phyloP scores from a whole-genome alignment of 2,113 vertebrate species.

The Melozone crissalis region DNA sequence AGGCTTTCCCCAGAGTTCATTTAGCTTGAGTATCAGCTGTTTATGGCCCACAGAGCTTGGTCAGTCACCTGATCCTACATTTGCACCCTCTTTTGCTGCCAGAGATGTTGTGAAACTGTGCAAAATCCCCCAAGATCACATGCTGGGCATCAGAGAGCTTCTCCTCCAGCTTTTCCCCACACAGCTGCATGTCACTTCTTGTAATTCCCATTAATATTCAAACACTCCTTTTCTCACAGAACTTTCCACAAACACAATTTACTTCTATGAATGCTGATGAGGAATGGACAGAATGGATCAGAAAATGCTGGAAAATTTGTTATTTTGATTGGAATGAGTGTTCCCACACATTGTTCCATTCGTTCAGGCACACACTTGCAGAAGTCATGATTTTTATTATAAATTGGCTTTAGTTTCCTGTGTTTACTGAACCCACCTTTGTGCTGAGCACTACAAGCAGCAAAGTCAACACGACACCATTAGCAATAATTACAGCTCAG shows the following conservation, averaged over 20 bases:
- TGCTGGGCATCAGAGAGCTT: not conserved
- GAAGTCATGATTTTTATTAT: not conserved
- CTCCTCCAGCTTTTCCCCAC: not conserved
- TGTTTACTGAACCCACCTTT: constrained; percentile 17
- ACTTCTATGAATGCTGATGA: constrained; percentile 21
- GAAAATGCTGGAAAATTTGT: not conserved
- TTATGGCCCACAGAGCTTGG: not conserved
- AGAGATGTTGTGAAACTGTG: not conserved
- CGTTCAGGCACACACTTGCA: not conserved
- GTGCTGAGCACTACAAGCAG: not conserved
- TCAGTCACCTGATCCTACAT: not conserved
- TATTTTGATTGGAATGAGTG: not conserved
- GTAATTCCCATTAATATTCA: constrained; percentile 24
- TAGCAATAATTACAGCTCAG: constrained; percentile 34
- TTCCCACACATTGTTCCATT: not conserved
- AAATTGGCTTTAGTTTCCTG: not conserved
- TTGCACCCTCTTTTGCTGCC: not conserved
- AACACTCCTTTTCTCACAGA: not conserved
- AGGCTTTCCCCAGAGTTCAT: not conserved
- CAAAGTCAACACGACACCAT: constrained; percentile 14
- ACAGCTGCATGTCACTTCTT: not conserved
- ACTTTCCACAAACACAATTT: not conserved
- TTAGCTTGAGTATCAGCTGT: not conserved
- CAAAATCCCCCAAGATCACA: not conserved
- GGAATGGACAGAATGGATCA: not conserved